phyloP scores from a whole-genome alignment of 2,113 vertebrate genomes.

The Hippocampus abdominalis region DNA sequence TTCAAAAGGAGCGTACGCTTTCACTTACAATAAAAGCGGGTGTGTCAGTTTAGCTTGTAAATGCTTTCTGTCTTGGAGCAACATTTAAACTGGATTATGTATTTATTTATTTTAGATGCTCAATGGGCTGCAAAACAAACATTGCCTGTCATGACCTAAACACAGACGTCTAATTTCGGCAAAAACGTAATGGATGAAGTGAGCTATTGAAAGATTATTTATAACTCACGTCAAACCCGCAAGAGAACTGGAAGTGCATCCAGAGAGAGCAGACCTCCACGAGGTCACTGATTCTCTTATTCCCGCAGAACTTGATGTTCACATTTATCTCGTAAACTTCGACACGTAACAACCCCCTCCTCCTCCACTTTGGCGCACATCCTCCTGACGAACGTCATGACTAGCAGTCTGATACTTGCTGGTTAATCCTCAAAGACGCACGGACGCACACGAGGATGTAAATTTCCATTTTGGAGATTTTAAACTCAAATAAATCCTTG shows the following conservation, averaged over 20 bases:
- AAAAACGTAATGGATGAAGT: conserved; percentile 2
- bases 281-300: conserved; percentile 3
- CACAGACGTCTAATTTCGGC: background rate
- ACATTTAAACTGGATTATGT: background rate
- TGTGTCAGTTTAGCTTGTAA: background rate
- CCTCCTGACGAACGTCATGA: conserved; percentile 2
- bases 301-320: conserved; percentile 1
- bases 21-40: background rate
- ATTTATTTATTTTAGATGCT: conserved; percentile 8
- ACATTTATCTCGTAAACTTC: conserved; percentile 3
- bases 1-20: background rate
- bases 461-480: conserved; percentile 1
- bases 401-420: background rate
- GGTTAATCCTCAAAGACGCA: conserved; percentile 2
- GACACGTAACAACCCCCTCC: background rate
- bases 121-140: conserved; percentile 2
- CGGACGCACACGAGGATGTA: background rate
- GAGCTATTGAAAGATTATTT: conserved; percentile 2
- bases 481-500: background rate
- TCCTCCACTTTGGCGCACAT: background rate
- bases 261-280: conserved; percentile 2
- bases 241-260: conserved; percentile 3
- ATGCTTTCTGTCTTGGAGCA: conserved; percentile 1
- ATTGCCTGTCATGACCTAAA: conserved; percentile 6
- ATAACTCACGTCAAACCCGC: background rate